Evolutionary conservation across 2,888 invertebrate species (phyloP).

Genomic region (Alitta virens): DNA sequence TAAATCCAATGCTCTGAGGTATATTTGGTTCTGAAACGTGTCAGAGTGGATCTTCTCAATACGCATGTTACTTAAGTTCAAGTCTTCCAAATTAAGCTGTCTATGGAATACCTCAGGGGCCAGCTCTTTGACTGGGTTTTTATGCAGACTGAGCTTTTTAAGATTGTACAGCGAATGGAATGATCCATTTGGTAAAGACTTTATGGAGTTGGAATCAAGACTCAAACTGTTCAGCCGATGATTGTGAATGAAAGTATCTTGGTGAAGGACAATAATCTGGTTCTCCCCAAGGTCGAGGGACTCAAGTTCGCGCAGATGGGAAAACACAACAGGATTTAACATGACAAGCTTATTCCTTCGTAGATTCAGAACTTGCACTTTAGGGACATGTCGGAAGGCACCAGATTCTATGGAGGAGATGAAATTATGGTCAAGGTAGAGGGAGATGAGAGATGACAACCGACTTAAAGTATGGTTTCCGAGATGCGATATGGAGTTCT

Average conservation of each 20-base stretch:
- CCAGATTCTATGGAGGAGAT: slow-evolving; percentile 1
- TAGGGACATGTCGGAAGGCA: not conserved
- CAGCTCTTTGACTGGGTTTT: not conserved
- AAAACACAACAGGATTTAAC: not conserved
- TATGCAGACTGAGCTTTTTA: not conserved
- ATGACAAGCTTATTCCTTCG: not conserved
- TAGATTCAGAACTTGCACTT: slow-evolving; percentile 3
- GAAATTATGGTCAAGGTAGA: slow-evolving; percentile 2
- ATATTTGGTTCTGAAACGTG: not conserved
- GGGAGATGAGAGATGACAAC: not conserved
- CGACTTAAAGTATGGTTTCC: not conserved
- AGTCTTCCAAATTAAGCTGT: not conserved
- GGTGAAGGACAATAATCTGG: not conserved
- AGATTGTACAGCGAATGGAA: not conserved
- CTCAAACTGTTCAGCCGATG: not conserved
- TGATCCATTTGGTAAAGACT: not conserved
- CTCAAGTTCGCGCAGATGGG: not conserved
- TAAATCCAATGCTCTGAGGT: slow-evolving; percentile 2
- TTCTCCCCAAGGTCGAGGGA: slow-evolving; percentile 2
- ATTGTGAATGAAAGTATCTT: not conserved
- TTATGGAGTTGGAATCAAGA: not conserved
- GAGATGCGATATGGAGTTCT: slow-evolving; percentile 3
- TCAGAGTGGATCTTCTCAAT: not conserved
- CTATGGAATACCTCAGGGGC: not conserved
- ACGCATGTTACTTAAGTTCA: not conserved